These are phyloP conservation scores for Amblyraja radiata DNA, from an alignment of 2,797 vertebrate species.

Conservation along the genomic window DNA sequence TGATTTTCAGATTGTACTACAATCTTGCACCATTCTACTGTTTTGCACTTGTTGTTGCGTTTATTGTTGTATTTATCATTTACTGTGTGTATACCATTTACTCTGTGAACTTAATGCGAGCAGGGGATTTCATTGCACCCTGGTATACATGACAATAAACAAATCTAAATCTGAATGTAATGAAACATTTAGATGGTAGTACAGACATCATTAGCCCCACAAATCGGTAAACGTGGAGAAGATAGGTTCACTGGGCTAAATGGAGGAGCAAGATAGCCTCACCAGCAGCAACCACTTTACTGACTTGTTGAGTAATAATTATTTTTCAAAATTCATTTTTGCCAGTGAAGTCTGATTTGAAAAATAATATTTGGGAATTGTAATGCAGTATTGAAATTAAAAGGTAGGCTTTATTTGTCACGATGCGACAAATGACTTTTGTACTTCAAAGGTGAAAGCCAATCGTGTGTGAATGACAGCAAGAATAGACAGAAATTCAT, in stretches of 20 bases:
- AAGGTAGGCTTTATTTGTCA: constrained; percentile 24
- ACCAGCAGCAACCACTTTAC: background rate
- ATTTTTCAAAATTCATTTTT: constrained; percentile 3
- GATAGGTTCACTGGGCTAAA: constrained; percentile 4
- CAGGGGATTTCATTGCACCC: too few relatives aligned
- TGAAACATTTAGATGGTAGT: background rate
- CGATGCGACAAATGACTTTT: constrained; percentile 55
- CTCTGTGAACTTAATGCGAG: too few relatives aligned
- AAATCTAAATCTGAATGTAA: background rate
- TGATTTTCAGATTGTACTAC: too few relatives aligned
- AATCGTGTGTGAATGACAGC: constrained; percentile 83
- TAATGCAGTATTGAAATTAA: constrained; percentile 22
- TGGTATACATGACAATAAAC: too few relatives aligned
- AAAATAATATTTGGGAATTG: constrained; percentile 35
- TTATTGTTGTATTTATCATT: too few relatives aligned
- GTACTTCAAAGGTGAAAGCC: constrained; percentile 81
- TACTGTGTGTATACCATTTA: too few relatives aligned
- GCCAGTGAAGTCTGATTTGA: background rate
- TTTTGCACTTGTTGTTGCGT: too few relatives aligned
- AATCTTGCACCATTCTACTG: too few relatives aligned
- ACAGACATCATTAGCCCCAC: background rate
- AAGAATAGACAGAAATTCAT: constrained; percentile 71
- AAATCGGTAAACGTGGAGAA: constrained; percentile 13
- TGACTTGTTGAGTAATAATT: constrained; percentile 15
- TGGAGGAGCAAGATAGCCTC: background rate